phyloP scores from a whole-genome alignment of 2,113 vertebrate genomes.

The Cephalopholis sonnerati region DNA sequence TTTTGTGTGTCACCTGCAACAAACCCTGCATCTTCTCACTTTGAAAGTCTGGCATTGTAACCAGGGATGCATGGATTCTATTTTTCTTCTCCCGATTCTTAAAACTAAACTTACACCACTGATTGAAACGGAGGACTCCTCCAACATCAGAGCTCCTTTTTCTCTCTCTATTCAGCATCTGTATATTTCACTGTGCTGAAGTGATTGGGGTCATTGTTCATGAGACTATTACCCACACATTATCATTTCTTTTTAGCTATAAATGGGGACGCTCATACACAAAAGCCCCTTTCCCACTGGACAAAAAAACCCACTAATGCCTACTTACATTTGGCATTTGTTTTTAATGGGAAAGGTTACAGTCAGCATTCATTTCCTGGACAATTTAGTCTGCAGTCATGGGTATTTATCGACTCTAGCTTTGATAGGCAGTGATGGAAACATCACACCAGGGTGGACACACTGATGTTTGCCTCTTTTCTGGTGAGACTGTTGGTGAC shows the following conservation, averaged over 20 bases:
- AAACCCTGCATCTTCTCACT: slow-evolving; percentile 22
- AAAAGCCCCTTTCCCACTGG: too few species aligned
- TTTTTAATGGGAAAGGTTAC: too few species aligned
- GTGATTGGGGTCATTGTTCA: not conserved
- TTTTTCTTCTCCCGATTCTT: too few species aligned
- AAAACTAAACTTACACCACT: not conserved
- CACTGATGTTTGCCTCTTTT: too few species aligned
- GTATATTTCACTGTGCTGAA: not conserved
- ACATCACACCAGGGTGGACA: too few species aligned
- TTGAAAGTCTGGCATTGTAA: not conserved
- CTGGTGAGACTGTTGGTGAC: too few species aligned
- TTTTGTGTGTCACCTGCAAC: not conserved
- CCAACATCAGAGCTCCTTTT: not conserved
- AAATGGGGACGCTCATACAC: not conserved
- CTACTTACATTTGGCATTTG: too few species aligned
- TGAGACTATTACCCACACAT: not conserved
- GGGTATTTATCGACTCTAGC: too few species aligned
- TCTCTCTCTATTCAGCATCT: slow-evolving; percentile 1
- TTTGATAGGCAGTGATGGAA: too few species aligned
- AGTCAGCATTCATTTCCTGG: too few species aligned
- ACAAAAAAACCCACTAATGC: too few species aligned
- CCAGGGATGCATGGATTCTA: not conserved
- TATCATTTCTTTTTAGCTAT: not conserved
- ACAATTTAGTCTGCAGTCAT: too few species aligned
- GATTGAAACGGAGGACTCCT: not conserved